Percentiles rank a stretch among this genome's conserved stretches.
Evolutionary conservation across 2,113 vertebrate genomes (phyloP).

Genomic region (Ibidorhyncha struthersii): DNA sequence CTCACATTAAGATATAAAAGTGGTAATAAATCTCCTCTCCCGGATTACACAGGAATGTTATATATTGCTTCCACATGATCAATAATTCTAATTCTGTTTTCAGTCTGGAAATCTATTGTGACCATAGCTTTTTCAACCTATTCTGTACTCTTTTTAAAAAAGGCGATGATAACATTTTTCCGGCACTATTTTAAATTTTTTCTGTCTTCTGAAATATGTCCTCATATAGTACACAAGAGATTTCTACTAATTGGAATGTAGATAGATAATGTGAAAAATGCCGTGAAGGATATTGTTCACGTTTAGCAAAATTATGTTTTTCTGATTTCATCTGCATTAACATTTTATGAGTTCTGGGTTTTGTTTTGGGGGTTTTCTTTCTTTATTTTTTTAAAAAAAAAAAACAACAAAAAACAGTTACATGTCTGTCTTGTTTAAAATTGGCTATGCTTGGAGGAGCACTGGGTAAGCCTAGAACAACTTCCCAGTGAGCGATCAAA

Average conservation of each 20-base stretch:
- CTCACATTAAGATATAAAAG: not conserved
- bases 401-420: not conserved
- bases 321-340: not conserved
- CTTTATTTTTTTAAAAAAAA: not conserved
- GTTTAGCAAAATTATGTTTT: not conserved
- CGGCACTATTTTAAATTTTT: not conserved
- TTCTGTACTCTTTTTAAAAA: not conserved
- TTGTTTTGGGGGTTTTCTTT: not conserved
- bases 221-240: not conserved
- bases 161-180: not conserved
- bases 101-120: not conserved
- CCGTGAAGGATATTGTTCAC: not conserved
- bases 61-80: not conserved
- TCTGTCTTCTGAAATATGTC: not conserved
- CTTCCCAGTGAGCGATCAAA: not conserved
- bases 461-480: not conserved
- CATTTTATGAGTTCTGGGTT: not conserved
- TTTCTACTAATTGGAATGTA: not conserved
- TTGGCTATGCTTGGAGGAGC: not conserved
- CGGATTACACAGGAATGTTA: not conserved
- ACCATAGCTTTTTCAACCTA: not conserved
- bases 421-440: not conserved
- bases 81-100: not conserved
- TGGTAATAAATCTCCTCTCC: not conserved
- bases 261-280: not conserved